Percentiles rank a stretch among this genome's conserved stretches.
These are phyloP conservation scores for Mythimna albipuncta DNA, from an alignment of 2,888 invertebrate species.

Conservation along the genomic window DNA sequence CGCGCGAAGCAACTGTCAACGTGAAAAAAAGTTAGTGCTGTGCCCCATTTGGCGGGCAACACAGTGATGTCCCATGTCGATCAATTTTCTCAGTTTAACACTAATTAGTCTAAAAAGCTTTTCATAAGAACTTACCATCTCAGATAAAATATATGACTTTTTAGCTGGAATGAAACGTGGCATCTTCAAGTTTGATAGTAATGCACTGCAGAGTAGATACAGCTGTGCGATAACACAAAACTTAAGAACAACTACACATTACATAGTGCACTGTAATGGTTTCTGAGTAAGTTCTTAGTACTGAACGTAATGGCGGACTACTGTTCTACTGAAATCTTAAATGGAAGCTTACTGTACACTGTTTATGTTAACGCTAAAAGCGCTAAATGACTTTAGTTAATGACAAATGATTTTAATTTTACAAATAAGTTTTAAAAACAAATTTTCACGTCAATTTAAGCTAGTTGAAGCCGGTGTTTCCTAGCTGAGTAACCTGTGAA, in stretches of 20 bases:
- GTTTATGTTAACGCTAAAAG: conserved; percentile 29
- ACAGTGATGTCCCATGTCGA: too few species aligned
- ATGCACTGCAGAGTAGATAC: conserved; percentile 9
- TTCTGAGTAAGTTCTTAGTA: conserved; percentile 23
- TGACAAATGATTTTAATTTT: too few species aligned
- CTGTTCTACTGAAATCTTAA: conserved; percentile 15
- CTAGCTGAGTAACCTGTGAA: too few species aligned
- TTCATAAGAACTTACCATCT: conserved; percentile 9
- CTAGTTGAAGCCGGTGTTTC: too few species aligned
- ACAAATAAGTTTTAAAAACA: too few species aligned
- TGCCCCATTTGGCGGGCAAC: too few species aligned
- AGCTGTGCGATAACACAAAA: conserved; percentile 15
- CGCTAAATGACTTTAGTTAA: not conserved
- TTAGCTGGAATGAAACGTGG: conserved; percentile 14
- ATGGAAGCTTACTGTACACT: not conserved
- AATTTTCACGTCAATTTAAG: too few species aligned
- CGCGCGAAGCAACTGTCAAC: too few species aligned
- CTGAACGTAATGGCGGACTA: conserved; percentile 11
- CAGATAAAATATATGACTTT: conserved; percentile 1
- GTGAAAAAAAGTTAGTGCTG: too few species aligned
- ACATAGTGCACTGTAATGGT: conserved; percentile 28
- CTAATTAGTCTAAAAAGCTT: conserved; percentile 19
- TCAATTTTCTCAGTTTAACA: too few species aligned
- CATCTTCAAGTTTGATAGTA: conserved; percentile 21
- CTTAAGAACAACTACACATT: conserved; percentile 38